These are phyloP conservation scores for Aquatica leii DNA, from an alignment of 2,888 invertebrate species.

Conservation along the genomic window DNA sequence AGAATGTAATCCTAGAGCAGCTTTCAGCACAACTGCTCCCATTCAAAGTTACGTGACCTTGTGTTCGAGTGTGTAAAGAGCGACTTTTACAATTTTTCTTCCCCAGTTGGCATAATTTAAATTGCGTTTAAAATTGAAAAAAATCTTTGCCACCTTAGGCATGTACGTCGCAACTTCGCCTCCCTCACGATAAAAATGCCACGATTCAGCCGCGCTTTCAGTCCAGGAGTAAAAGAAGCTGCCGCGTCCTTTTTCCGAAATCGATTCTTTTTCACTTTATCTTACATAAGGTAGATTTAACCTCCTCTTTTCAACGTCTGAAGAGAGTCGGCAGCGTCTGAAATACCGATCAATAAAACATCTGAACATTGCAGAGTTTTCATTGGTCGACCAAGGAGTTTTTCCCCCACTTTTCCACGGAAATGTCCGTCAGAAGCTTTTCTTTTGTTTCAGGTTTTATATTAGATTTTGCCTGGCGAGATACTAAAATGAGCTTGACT, in stretches of 20 bases:
- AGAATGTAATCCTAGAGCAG: slow-evolving; percentile 7
- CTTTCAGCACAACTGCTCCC: not conserved
- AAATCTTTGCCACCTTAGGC: too few species aligned
- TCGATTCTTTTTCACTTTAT: slow-evolving; percentile 39
- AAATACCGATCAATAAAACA: slow-evolving; percentile 61
- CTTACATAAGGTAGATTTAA: slow-evolving; percentile 35
- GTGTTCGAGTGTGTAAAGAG: not conserved
- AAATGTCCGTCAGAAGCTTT: slow-evolving; percentile 59
- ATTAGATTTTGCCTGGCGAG: slow-evolving; percentile 54
- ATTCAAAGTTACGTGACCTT: slow-evolving; percentile 7
- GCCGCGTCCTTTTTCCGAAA: slow-evolving; percentile 40
- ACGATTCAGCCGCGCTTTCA: slow-evolving; percentile 33
- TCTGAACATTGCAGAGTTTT: slow-evolving; percentile 58
- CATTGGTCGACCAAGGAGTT: slow-evolving; percentile 61
- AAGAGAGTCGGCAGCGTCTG: slow-evolving; percentile 55
- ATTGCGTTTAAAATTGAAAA: slow-evolving; percentile 22
- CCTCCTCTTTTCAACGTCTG: slow-evolving; percentile 44
- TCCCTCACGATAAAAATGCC: slow-evolving; percentile 32
- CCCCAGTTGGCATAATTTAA: not conserved
- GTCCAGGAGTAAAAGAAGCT: slow-evolving; percentile 45
- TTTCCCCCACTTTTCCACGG: slow-evolving; percentile 59
- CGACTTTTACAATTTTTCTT: not conserved
- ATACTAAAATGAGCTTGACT: slow-evolving; percentile 45
- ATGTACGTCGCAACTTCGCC: slow-evolving; percentile 22
- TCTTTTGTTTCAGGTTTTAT: slow-evolving; percentile 60